Percentiles rank a stretch among this genome's conserved stretches.
Conservation (phyloP, 1,140 invertebrate genomes). For the Drosophila lacertosa region DNA sequence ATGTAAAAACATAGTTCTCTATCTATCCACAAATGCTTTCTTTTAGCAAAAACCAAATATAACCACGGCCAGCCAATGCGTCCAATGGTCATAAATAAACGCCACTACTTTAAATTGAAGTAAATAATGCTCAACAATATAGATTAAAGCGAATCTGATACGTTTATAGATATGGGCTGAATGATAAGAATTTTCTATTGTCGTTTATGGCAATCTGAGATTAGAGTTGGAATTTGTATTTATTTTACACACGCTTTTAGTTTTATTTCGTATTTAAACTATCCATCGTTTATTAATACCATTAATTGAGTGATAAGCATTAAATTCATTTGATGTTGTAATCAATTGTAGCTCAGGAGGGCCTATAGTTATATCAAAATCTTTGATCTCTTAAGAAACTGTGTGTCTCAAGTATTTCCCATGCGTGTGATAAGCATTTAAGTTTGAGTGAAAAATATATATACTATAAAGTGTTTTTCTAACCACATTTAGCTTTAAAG, state of each 20-base stretch:
- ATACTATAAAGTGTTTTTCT: too few species aligned
- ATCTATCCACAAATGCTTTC: neutral
- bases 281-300: neutral
- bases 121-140: conserved; percentile 43
- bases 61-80: neutral
- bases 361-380: too few species aligned
- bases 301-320: neutral
- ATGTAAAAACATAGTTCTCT: neutral
- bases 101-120: conserved; percentile 36
- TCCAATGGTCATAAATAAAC: conserved; percentile 15
- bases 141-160: conserved; percentile 42
- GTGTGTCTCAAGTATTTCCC: too few species aligned
- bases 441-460: too few species aligned
- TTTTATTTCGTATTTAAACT: neutral
- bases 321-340: neutral
- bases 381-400: too few species aligned
- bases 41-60: neutral
- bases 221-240: conserved; percentile 33
- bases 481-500: too few species aligned
- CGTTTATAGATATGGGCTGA: conserved; percentile 33
- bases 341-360: too few species aligned
- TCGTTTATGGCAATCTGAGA: conserved; percentile 33
- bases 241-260: conserved; percentile 12
- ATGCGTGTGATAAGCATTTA: too few species aligned
- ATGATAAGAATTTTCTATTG: conserved; percentile 27